Percentiles rank a stretch among this genome's conserved stretches.
phyloP scores from a whole-genome alignment of 2,113 vertebrate genomes.

The Gasterosteus aculeatus region DNA sequence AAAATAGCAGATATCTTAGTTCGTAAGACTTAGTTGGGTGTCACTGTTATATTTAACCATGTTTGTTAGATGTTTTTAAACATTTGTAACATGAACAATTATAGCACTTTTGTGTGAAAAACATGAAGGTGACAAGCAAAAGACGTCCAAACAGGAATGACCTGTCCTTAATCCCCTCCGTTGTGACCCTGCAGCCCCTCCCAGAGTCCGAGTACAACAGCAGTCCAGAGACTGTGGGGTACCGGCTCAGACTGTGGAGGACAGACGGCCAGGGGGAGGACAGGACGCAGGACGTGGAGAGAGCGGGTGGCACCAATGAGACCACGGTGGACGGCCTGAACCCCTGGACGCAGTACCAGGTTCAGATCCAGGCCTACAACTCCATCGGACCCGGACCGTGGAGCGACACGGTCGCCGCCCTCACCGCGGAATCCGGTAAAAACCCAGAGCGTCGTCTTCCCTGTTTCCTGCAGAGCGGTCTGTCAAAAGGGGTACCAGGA shows the following conservation, averaged over 20 bases:
- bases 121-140: background rate
- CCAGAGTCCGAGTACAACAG: conserved; percentile 89
- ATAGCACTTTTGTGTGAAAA: background rate
- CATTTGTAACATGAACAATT: background rate
- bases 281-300: conserved; percentile 77
- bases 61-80: background rate
- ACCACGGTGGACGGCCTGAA: conserved; percentile 86
- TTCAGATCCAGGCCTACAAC: conserved; percentile 93
- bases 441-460: conserved; percentile 21
- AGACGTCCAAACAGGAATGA: background rate
- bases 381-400: conserved; percentile 92
- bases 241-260: conserved; percentile 84
- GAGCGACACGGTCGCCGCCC: conserved; percentile 84
- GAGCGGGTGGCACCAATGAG: conserved; percentile 71
- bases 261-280: conserved; percentile 70
- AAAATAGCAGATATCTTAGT: background rate
- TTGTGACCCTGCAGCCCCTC: conserved; percentile 82
- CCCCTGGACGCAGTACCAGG: conserved; percentile 91
- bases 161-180: background rate
- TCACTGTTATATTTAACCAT: background rate
- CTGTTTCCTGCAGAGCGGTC: conserved; percentile 27
- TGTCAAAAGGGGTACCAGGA: conserved; percentile 24
- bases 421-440: conserved; percentile 89
- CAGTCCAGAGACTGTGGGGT: conserved; percentile 91
- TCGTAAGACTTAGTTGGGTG: background rate